Conservation (phyloP, 2,888 invertebrate genomes). For the Resseliella maxima region DNA sequence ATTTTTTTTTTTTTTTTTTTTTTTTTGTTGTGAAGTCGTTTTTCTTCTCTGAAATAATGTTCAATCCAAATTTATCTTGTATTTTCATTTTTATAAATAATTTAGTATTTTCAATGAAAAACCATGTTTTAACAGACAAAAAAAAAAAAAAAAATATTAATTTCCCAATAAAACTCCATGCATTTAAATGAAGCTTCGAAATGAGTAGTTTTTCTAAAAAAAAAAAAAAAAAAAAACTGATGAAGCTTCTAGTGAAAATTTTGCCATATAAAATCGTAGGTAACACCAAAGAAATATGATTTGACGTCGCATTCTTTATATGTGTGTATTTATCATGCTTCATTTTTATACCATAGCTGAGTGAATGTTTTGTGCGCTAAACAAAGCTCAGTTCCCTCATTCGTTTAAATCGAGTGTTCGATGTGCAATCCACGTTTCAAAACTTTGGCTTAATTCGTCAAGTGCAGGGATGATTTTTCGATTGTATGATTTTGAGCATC, state of each 20-base stretch:
- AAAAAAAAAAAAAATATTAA: too few species aligned
- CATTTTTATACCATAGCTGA: not conserved
- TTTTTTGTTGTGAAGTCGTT: too few species aligned
- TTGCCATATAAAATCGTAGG: not conserved
- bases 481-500: not conserved
- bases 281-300: slow-evolving; percentile 28
- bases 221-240: too few species aligned
- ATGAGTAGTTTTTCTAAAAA: too few species aligned
- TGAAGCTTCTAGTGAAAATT: not conserved
- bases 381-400: too few species aligned
- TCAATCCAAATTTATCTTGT: too few species aligned
- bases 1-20: not conserved
- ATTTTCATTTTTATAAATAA: too few species aligned
- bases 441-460: slow-evolving; percentile 27
- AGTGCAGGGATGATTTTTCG: not conserved
- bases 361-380: not conserved
- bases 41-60: too few species aligned
- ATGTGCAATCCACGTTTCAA: slow-evolving; percentile 18
- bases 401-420: not conserved
- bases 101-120: not conserved
- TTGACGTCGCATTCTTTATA: not conserved
- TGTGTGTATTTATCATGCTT: not conserved
- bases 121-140: too few species aligned
- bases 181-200: too few species aligned
- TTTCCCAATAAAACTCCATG: too few species aligned